Base-by-base conservation (phyloP, 1,140 invertebrate genomes). In the Asbolus verrucosus region DNA sequence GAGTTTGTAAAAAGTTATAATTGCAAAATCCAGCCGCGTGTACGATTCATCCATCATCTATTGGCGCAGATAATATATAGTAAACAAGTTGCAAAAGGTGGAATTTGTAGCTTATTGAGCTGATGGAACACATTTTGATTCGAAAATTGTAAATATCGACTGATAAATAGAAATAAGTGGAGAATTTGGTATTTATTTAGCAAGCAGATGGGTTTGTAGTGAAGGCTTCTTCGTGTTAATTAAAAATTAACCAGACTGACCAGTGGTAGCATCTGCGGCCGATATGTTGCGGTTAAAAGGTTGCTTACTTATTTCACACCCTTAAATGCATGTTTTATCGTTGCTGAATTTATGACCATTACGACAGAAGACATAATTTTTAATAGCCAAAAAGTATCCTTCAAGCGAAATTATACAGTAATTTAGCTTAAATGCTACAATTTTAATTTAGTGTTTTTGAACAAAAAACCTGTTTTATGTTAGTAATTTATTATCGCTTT, bases 201-300 rank as follows among this genome's bases (percentile, higher is more conserved):
- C 9, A 18, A 27, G 46, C 46, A 54, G 46, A 24, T 54, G 43
- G 18, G 6, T 18, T 50, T 50, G 43, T 54, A 27, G 24, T 27
- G 5, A 21, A 54, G 46, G 46, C 46, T 54, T 54, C 46, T 43
- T 27, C 18, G 46, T 27, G 46, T 27, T 69, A 62, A 69, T 69
- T 61, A 69, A 69, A 46, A 69, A 69, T 69, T 69, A 62, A 69
- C 39, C 59, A 41, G 27, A 62, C 54, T 69, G 67, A 69, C 67
- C 67, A 62, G 50, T 43, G 39, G 59, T 39, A 60, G 59, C 67
- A 69, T 67, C 65, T 67, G 65, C 16, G 65, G 33, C 43, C 43
- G 33, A 36, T 69, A 69, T 69, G 41, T 68, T 68, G 66, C 18
- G 19, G 66, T 68, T 68, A 68, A 68, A 68, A 60, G 66, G 66